phyloP scores from a whole-genome alignment of 64 coral and sea anemone genomes.

The Dendrophyllia cribrosa region DNA sequence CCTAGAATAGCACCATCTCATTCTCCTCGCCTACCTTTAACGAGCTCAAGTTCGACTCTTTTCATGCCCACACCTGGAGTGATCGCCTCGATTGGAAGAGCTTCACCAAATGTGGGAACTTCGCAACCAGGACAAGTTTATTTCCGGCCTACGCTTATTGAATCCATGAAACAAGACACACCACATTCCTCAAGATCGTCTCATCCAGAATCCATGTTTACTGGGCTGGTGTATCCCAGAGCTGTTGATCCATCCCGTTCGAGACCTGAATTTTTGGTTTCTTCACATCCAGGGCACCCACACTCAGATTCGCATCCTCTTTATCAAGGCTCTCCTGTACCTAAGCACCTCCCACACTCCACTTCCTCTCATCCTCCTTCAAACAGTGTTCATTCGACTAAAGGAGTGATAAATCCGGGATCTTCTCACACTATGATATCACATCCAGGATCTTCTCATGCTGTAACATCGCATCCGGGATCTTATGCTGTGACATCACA shows the following conservation, averaged over 20 bases:
- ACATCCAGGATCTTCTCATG: background rate
- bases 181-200: constrained; percentile 4
- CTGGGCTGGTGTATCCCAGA: constrained; percentile 28
- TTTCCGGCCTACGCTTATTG: background rate
- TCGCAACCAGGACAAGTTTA: background rate
- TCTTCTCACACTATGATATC: background rate
- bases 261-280: background rate
- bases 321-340: background rate
- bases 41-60: constrained; percentile 32
- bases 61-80: constrained; percentile 47
- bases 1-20: constrained; percentile 16
- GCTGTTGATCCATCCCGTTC: constrained; percentile 11
- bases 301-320: background rate
- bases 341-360: background rate
- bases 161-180: background rate
- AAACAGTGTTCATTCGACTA: background rate
- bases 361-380: background rate
- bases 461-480: background rate
- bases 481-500: background rate
- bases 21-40: constrained; percentile 5
- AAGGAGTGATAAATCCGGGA: background rate
- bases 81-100: constrained; percentile 31
- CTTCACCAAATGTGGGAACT: constrained; percentile 30
- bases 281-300: background rate
- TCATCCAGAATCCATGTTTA: background rate